Evolutionary conservation across 2,113 vertebrate genomes (phyloP).

Genomic region (Phalacrocorax brasilianus): DNA sequence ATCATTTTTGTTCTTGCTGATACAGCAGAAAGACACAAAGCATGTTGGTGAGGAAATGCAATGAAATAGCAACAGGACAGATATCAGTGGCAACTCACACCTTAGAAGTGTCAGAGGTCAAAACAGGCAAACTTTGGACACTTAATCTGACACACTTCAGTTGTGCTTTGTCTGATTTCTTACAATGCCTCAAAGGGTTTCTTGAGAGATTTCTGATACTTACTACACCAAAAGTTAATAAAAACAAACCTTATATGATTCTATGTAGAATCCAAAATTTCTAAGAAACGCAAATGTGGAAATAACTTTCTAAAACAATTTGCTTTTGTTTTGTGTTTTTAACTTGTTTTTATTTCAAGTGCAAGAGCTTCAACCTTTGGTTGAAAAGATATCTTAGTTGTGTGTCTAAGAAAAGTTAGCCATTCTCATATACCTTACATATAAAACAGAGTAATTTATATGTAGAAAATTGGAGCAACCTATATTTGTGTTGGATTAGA

Average conservation of each 20-base stretch:
- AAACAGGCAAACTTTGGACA: not conserved
- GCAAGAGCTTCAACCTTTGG: not conserved
- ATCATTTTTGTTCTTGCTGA: not conserved
- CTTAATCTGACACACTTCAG: not conserved
- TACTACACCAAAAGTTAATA: not conserved
- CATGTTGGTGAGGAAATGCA: not conserved
- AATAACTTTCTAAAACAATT: not conserved
- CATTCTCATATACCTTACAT: not conserved
- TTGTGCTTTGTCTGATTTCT: not conserved
- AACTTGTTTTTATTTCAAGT: not conserved
- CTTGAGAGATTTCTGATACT: not conserved
- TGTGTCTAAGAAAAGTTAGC: not conserved
- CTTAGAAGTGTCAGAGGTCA: not conserved
- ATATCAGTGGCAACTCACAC: not conserved
- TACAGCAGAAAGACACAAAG: not conserved
- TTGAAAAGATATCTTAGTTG: not conserved
- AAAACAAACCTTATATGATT: not conserved
- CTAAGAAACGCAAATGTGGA: not conserved
- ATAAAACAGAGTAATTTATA: not conserved
- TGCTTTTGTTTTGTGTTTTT: not conserved
- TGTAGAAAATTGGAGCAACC: not conserved
- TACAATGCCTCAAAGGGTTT: not conserved
- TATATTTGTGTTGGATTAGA: not conserved
- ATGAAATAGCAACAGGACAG: not conserved
- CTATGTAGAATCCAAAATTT: not conserved